Evolutionary conservation across 2,113 vertebrate genomes (phyloP), one percentile per base, ranked within the genome.

Genomic region (Camelus dromedarius): DNA sequence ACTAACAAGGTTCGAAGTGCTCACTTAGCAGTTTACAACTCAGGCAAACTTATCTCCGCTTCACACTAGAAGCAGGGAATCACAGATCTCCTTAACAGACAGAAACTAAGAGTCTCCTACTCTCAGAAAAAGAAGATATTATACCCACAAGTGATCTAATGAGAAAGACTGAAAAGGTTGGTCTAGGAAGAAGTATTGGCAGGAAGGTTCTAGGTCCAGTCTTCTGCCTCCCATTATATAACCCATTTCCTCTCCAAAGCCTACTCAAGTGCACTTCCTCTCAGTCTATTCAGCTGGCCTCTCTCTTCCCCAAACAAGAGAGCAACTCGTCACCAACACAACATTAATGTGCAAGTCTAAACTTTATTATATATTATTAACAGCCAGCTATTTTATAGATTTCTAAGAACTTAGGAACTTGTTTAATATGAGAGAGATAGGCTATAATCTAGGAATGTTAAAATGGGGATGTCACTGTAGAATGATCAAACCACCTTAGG

Each of bases 401-500:
- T 52, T 72, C 56, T 18, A 60, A 95, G 16, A 84, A 9, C 30
- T 42, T 62, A 77, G 48, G 22, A 67, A 54, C 24, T 72, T 35
- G 42, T 28, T 64, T 56, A 80, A 89, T 10, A 73, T 46, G 32
- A 92, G 52, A 79, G 20, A 89, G 26, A 76, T 4, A 15, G 20
- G 14, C 60, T 79, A 20, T 66, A 82, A 66, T 19, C 82, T 58
- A 82, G 8, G 60, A 67, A 30, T n/a, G 54, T 62, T 81, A 77
- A 86, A 93, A 90, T 42, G 19, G 16, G 10, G 50, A 35, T 87
- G 19, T 95, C 70, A 86, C 58, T 73, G 38, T 42, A 12, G n/a
- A 94, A 95, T 89, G 83, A 96, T 58, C 79, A 90, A 93, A 42
- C 30, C 52, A 79, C 28, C 24, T 96, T 64, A 81, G 72, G 54